Percentiles rank a stretch among this genome's conserved stretches.
These are phyloP conservation scores for Aphis craccivora DNA, from an alignment of 1,140 invertebrate genomes.

Conservation along the genomic window DNA sequence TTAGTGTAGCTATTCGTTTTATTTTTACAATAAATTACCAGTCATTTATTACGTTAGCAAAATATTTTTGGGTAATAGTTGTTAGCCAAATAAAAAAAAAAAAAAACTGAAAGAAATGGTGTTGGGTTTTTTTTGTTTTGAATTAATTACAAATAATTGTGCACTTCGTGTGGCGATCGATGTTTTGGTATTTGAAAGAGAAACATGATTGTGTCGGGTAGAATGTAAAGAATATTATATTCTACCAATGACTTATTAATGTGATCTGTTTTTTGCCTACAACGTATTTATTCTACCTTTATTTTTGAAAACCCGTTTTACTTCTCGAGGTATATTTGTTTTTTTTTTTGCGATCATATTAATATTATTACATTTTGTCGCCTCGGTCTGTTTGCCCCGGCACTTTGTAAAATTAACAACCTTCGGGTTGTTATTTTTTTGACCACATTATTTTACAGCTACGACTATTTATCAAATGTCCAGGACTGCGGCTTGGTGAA, in stretches of 20 bases:
- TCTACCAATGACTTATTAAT: conserved; percentile 39
- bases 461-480: conserved; percentile 26
- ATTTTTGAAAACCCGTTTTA: conserved; percentile 30
- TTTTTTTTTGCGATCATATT: conserved; percentile 34
- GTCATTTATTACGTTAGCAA: background rate
- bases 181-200: background rate
- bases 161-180: background rate
- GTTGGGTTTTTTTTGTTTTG: conserved; percentile 20
- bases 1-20: background rate
- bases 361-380: conserved; percentile 46
- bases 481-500: background rate
- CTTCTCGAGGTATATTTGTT: background rate
- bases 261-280: conserved; percentile 21
- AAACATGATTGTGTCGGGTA: conserved; percentile 20
- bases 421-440: conserved; percentile 43
- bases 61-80: background rate
- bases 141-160: conserved; percentile 27
- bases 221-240: conserved; percentile 28
- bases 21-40: conserved; percentile 16
- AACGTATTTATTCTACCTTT: background rate
- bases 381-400: conserved; percentile 13
- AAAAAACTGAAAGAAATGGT: background rate
- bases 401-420: conserved; percentile 44
- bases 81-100: background rate
- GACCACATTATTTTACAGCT: conserved; percentile 34